Percentiles rank a stretch among this genome's conserved stretches.
These are phyloP conservation scores for Zhuqinia jingwanae DNA, from an alignment of 2,888 invertebrate species.

Conservation along the genomic window DNA sequence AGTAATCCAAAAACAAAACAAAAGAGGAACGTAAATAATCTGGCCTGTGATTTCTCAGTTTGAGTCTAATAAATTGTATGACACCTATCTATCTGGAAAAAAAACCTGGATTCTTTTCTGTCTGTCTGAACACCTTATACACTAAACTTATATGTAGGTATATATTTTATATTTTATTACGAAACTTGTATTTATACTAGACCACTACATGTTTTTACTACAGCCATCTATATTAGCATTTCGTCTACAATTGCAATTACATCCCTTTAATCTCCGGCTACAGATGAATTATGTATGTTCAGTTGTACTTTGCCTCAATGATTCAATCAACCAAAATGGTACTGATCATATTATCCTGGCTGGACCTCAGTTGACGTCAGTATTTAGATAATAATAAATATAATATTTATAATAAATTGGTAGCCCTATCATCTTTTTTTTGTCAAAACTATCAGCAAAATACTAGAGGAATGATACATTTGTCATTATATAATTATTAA, in stretches of 20 bases:
- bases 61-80: no score
- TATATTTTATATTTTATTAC: no score
- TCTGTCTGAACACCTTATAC: no score
- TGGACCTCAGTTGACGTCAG: conserved; percentile 11
- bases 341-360: conserved; percentile 12
- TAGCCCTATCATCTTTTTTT: background rate
- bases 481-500: background rate
- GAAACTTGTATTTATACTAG: background rate
- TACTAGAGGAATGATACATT: conserved; percentile 32
- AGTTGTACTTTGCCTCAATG: conserved; percentile 37
- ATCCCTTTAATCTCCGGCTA: background rate
- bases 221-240: background rate
- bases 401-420: no score
- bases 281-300: background rate
- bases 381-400: no score
- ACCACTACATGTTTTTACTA: conserved; percentile 11
- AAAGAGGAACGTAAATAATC: no score
- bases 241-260: background rate
- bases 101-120: no score
- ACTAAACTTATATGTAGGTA: no score
- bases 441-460: background rate
- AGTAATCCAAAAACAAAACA: no score
- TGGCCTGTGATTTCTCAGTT: no score
- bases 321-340: background rate
- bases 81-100: no score